phyloP scores from a whole-genome alignment of 2,113 vertebrate species.

The Ictalurus punctatus region DNA sequence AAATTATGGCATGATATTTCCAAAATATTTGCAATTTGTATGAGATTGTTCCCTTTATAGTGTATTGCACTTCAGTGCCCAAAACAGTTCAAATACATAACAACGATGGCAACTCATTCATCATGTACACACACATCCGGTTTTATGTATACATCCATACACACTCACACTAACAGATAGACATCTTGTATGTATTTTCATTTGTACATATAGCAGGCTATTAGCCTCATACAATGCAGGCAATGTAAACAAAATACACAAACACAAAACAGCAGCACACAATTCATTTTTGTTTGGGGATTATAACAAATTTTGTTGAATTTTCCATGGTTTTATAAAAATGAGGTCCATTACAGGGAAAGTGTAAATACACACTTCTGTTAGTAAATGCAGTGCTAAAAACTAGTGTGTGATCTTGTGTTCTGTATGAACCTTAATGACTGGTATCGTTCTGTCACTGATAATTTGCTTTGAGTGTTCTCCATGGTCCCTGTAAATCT shows the following conservation, averaged over 20 bases:
- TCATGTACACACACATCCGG: slow-evolving; percentile 29
- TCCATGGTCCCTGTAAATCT: slow-evolving; percentile 59
- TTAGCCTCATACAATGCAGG: background rate
- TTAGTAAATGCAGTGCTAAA: slow-evolving; percentile 32
- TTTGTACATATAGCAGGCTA: background rate
- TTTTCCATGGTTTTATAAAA: background rate
- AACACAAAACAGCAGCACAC: slow-evolving; percentile 43
- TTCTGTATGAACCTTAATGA: slow-evolving; percentile 45
- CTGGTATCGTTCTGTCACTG: slow-evolving; percentile 53
- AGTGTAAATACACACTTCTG: background rate
- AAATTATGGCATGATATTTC: background rate
- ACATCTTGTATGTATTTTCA: background rate
- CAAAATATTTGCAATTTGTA: slow-evolving; percentile 10
- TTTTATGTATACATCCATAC: slow-evolving; percentile 17
- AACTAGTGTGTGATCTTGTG: background rate
- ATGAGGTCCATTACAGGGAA: background rate
- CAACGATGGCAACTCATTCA: slow-evolving; percentile 7
- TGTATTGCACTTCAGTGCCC: slow-evolving; percentile 48
- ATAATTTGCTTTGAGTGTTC: slow-evolving; percentile 49
- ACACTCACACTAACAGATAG: slow-evolving; percentile 25
- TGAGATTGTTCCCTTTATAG: slow-evolving; percentile 9
- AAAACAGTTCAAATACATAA: slow-evolving; percentile 37
- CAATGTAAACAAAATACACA: slow-evolving; percentile 1
- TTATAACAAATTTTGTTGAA: background rate
- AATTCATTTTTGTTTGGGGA: slow-evolving; percentile 25